These are phyloP conservation scores for Lutraria rhynchaena DNA, from an alignment of 1,140 invertebrate species.

Conservation along the genomic window DNA sequence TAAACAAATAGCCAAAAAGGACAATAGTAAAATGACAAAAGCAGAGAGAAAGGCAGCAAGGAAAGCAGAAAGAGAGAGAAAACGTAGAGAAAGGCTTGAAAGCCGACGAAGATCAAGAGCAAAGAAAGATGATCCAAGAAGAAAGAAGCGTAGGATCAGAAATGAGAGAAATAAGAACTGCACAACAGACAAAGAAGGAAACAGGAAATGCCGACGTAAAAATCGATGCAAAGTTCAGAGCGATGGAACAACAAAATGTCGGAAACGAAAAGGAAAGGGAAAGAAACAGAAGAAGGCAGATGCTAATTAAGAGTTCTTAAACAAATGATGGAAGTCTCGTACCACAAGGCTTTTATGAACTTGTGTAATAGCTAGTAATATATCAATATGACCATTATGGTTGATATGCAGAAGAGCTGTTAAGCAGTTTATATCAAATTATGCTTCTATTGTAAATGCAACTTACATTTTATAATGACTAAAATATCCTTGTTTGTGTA, in stretches of 20 bases:
- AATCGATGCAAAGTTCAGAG: conserved; percentile 28
- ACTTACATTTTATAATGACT: no score
- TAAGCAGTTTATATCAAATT: no score
- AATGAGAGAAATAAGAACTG: conserved; percentile 38
- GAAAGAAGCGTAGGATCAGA: conserved; percentile 57
- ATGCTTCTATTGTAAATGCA: no score
- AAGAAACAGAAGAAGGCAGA: conserved; percentile 42
- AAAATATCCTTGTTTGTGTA: no score
- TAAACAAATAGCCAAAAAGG: not conserved
- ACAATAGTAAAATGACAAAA: conserved; percentile 4
- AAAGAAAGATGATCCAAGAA: conserved; percentile 48
- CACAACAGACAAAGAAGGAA: conserved; percentile 29
- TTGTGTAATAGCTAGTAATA: no score
- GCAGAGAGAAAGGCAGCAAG: conserved; percentile 37
- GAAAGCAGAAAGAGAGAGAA: conserved; percentile 32
- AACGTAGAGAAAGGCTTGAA: conserved; percentile 28
- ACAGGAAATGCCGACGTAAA: conserved; percentile 37
- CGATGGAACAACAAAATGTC: conserved; percentile 41
- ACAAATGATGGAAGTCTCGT: no score
- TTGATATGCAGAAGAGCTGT: no score
- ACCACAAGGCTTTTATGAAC: no score
- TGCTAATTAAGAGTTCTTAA: conserved; percentile 28
- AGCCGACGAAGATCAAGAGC: not conserved
- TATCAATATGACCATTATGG: no score
- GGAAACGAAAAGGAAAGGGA: conserved; percentile 34